phyloP scores from a whole-genome alignment of 2,113 vertebrate genomes.

The Stomatorhinus ivindoensis region DNA sequence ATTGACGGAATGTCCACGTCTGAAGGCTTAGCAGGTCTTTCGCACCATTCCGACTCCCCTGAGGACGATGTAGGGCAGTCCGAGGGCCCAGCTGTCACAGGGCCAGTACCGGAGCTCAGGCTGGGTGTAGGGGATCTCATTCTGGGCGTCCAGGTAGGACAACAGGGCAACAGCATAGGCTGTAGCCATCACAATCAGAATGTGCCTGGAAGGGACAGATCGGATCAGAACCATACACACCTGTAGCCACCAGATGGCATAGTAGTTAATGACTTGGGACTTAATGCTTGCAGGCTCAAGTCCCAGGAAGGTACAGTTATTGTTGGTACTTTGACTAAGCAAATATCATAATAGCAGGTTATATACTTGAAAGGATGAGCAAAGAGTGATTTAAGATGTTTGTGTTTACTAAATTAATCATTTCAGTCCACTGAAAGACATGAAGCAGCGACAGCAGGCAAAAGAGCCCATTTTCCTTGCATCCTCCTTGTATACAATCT shows the following conservation, averaged over 20 bases:
- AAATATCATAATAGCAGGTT: neutral
- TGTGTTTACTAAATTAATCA: neutral
- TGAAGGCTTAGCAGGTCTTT: conserved; percentile 58
- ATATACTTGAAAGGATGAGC: neutral
- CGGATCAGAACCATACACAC: neutral
- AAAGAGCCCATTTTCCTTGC: neutral
- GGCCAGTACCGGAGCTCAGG: conserved; percentile 83
- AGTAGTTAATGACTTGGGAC: neutral
- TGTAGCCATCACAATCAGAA: conserved; percentile 77
- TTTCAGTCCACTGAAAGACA: neutral
- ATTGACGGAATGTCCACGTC: neutral
- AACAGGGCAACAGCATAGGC: conserved; percentile 67
- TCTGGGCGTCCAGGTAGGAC: conserved; percentile 66
- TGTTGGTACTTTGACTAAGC: neutral
- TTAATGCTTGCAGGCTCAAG: neutral
- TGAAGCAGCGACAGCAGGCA: neutral
- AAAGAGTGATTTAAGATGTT: neutral
- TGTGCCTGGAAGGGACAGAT: conserved; percentile 66
- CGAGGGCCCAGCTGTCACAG: conserved; percentile 60
- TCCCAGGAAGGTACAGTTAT: neutral
- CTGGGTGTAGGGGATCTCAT: conserved; percentile 69
- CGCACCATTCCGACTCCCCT: conserved; percentile 38
- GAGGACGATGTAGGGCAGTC: conserved; percentile 72
- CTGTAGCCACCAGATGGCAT: neutral
- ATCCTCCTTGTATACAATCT: neutral